Percentiles rank a stretch among this genome's conserved stretches.
Conservation (phyloP, 2,113 vertebrate species). For the Siniperca knerii region DNA sequence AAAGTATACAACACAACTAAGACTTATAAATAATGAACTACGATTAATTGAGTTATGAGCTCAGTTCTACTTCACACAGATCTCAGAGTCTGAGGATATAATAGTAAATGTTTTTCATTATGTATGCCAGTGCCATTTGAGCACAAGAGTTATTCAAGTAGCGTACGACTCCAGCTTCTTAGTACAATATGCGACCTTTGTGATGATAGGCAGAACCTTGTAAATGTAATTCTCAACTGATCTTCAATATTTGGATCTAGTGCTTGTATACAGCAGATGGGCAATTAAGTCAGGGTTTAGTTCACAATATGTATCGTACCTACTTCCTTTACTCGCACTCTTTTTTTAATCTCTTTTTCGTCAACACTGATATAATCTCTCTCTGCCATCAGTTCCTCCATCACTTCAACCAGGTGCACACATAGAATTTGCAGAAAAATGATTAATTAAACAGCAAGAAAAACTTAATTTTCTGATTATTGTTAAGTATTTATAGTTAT, state of each 20-base stretch:
- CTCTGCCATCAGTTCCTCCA: background rate
- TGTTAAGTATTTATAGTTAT: constrained; percentile 19
- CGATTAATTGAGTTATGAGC: background rate
- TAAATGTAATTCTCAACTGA: constrained; percentile 1
- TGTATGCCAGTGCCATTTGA: background rate
- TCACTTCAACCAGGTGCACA: background rate
- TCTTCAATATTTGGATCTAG: background rate
- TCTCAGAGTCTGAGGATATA: background rate
- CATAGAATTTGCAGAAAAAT: background rate
- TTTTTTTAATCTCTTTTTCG: background rate
- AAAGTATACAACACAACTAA: background rate
- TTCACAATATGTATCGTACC: background rate
- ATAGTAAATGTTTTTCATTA: background rate
- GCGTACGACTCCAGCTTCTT: background rate
- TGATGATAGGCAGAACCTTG: background rate
- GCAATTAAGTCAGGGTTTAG: constrained; percentile 15
- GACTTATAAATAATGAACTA: background rate
- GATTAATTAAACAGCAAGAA: background rate
- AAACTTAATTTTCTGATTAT: constrained; percentile 1
- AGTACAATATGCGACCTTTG: background rate
- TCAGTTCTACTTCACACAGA: background rate
- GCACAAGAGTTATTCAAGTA: background rate
- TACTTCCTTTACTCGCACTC: background rate
- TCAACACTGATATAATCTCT: background rate
- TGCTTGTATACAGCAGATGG: constrained; percentile 1